Percentiles rank a stretch among this genome's conserved stretches.
Evolutionary conservation across 2,797 vertebrate species (phyloP).

Genomic region (Kryptopterus vitreolus): DNA sequence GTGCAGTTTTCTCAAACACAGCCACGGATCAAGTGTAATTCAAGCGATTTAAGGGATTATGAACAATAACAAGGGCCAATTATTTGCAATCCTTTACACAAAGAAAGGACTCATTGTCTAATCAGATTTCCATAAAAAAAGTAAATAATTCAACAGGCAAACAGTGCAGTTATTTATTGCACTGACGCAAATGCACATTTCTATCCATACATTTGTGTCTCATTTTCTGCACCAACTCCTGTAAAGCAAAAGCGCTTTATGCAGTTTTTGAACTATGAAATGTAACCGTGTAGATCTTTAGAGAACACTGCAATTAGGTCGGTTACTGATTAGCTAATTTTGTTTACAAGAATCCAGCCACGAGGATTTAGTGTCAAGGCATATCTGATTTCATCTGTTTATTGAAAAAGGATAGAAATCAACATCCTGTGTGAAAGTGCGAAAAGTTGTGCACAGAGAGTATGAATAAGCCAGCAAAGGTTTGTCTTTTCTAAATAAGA

Average conservation of each 20-base stretch:
- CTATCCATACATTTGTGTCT: background rate
- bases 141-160: slow-evolving; percentile 15
- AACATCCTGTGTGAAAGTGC: background rate
- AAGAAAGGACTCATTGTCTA: slow-evolving; percentile 41
- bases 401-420: background rate
- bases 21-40: slow-evolving; percentile 18
- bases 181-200: slow-evolving; percentile 8
- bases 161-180: background rate
- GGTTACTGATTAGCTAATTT: background rate
- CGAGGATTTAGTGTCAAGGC: background rate
- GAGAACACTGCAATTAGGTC: background rate
- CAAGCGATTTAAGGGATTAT: slow-evolving; percentile 46
- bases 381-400: slow-evolving; percentile 19
- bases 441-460: background rate
- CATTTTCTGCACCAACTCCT: background rate
- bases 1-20: slow-evolving; percentile 16
- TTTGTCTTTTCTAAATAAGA: background rate
- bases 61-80: slow-evolving; percentile 40
- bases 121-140: slow-evolving; percentile 41
- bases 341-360: slow-evolving; percentile 19
- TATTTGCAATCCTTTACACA: slow-evolving; percentile 34
- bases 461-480: background rate
- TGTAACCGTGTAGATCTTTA: background rate
- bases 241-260: background rate
- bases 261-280: background rate